Evolutionary conservation across 2,888 invertebrate species (phyloP), one percentile per base, ranked within the genome.

Genomic region (Acheta domesticus): DNA sequence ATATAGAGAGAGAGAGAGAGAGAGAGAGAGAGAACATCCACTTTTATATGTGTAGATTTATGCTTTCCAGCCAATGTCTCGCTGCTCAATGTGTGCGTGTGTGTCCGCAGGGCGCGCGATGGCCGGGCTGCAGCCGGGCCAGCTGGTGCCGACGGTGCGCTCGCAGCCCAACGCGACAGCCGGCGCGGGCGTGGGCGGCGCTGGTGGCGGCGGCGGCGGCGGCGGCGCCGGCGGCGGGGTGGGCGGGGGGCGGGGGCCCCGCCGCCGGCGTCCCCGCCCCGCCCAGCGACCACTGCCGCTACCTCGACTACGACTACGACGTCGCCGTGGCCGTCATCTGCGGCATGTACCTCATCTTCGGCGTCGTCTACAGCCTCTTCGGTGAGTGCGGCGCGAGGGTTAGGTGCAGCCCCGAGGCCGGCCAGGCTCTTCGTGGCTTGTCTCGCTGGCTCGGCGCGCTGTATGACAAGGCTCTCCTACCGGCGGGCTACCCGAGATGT

Each of bases 291-390:
- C 79, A 78, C n/a, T 82, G 81, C 79, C 78, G 81, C 49, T 82
- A 82, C 79, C 82, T 91, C 79, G 90, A 91, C 85, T 89, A 89
- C 84, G 89, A 91, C 85, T 93, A 92, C 86, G 91, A 93, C 84
- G 89, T 92, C 77, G 88, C 91, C 76, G 88, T 91, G 48, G 91
- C 92, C 81, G 87, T 91, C 81, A 89, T 93, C 82, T 92, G 92
- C 86, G 91, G 91, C 81, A 91, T 93, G 89, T 93, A 92, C 85
- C 91, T 93, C 83, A 90, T 93, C 75, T 94, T 96, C 87, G 96
- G 95, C 81, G 91, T 95, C 83, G 91, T 96, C 80, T 96, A 95
- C 86, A 94, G 94, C 82, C 89, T 95, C 83, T 93, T 94, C 86
- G 96, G 95, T 94, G 87, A 91, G 91, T 89, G 78, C 19, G 48